Evolutionary conservation across 2,888 invertebrate genomes (phyloP).

Genomic region (Lycaena phlaeas): DNA sequence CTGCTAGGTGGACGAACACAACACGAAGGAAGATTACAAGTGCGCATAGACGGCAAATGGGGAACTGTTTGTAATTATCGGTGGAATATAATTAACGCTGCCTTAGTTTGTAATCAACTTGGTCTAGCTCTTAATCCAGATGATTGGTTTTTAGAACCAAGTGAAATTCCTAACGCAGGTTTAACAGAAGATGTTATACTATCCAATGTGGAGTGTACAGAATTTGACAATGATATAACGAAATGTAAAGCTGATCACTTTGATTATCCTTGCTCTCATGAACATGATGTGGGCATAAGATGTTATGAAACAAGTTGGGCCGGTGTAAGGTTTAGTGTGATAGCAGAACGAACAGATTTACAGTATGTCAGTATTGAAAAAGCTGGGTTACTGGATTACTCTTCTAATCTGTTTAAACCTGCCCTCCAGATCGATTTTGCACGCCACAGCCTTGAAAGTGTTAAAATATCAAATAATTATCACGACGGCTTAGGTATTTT

Average conservation of each 20-base stretch:
- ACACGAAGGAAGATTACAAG: conserved; percentile 90
- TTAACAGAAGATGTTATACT: conserved; percentile 83
- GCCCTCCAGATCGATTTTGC: conserved; percentile 92
- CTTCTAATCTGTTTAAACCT: conserved; percentile 88
- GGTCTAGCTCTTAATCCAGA: conserved; percentile 93
- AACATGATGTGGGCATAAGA: conserved; percentile 89
- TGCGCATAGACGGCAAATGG: conserved; percentile 90
- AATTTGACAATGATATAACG: conserved; percentile 91
- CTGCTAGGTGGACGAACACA: conserved; percentile 85
- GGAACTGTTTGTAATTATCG: conserved; percentile 98
- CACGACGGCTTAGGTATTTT: conserved; percentile 95
- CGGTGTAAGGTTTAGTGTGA: conserved; percentile 90
- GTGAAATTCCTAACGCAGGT: conserved; percentile 85
- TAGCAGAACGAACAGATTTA: conserved; percentile 89
- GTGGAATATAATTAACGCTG: conserved; percentile 94
- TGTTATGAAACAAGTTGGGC: conserved; percentile 96
- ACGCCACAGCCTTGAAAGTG: conserved; percentile 85
- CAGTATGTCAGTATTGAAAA: conserved; percentile 91
- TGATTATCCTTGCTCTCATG: conserved; percentile 90
- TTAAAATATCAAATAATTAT: conserved; percentile 87
- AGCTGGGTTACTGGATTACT: conserved; percentile 95
- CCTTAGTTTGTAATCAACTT: conserved; percentile 94
- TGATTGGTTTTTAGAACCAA: conserved; percentile 89
- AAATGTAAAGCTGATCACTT: conserved; percentile 89
- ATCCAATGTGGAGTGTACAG: conserved; percentile 92